Evolutionary conservation across 1,140 invertebrate genomes (phyloP).

Genomic region (Apis laboriosa): DNA sequence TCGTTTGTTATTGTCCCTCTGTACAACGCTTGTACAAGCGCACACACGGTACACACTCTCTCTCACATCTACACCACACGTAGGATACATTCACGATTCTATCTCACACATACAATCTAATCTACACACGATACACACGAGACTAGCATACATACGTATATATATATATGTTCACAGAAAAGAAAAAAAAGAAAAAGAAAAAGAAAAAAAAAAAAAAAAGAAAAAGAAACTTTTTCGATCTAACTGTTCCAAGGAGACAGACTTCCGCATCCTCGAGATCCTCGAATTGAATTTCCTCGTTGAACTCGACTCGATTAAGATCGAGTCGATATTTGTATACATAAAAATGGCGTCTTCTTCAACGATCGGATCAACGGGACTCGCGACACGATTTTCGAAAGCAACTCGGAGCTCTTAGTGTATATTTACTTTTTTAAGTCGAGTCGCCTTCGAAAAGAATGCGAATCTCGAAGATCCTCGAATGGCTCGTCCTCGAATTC

Average conservation of each 20-base stretch:
- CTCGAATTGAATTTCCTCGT: background rate
- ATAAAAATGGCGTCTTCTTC: background rate
- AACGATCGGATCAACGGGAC: background rate
- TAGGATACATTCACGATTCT: background rate
- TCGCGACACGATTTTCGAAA: slow-evolving; percentile 5
- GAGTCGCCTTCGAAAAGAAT: slow-evolving; percentile 11
- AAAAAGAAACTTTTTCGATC: slow-evolving; percentile 25
- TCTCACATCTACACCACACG: slow-evolving; percentile 5
- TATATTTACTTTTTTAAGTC: slow-evolving; percentile 49
- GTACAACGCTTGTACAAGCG: slow-evolving; percentile 33
- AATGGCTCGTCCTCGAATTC: background rate
- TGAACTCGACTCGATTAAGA: background rate
- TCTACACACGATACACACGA: background rate
- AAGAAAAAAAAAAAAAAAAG: too few relatives aligned
- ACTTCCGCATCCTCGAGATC: slow-evolving; percentile 24
- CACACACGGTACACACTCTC: slow-evolving; percentile 33
- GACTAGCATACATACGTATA: background rate
- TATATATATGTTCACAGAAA: slow-evolving; percentile 1
- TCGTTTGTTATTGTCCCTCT: slow-evolving; percentile 43
- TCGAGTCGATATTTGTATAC: background rate
- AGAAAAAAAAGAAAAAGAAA: background rate
- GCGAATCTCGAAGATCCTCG: slow-evolving; percentile 2
- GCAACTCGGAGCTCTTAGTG: slow-evolving; percentile 14
- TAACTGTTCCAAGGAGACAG: slow-evolving; percentile 31
- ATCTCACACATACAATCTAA: background rate